Conservation (phyloP, 1,140 invertebrate genomes). For the Aphelenchoides fujianensis region DNA sequence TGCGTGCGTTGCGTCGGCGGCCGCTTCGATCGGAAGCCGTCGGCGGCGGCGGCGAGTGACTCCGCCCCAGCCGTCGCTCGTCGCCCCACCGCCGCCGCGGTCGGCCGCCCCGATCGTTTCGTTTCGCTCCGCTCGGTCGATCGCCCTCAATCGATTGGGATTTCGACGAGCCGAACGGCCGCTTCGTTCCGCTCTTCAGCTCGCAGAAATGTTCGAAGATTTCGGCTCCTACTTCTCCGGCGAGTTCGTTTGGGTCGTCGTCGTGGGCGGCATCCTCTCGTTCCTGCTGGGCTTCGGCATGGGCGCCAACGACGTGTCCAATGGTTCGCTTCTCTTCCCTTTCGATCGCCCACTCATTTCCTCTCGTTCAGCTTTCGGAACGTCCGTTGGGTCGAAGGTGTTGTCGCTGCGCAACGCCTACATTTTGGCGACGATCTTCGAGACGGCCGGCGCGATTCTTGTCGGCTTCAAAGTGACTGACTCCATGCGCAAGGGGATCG, state of each 20-base stretch:
- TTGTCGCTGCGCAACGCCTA: conserved; percentile 32
- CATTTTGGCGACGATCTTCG: conserved; percentile 37
- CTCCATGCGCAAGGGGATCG: conserved; percentile 39
- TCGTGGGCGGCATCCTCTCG: conserved; percentile 84
- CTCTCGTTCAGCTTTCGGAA: conserved; percentile 96
- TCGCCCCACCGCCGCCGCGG: no score
- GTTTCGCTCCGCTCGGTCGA: no score
- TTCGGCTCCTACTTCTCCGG: background rate
- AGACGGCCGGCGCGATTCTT: conserved; percentile 62
- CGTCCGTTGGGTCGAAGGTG: conserved; percentile 75
- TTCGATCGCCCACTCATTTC: no score
- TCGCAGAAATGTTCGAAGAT: background rate
- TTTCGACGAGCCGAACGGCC: background rate
- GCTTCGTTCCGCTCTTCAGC: background rate
- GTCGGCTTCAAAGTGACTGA: conserved; percentile 61
- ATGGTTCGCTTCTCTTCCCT: no score
- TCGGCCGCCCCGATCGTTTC: no score
- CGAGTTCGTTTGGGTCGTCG: conserved; percentile 53
- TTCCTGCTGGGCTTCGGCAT: conserved; percentile 92
- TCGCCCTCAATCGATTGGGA: no score
- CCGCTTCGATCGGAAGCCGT: no score
- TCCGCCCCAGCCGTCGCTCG: no score
- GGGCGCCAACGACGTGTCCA: conserved; percentile 89
- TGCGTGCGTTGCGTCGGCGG: no score
- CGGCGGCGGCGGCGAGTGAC: no score